These are phyloP conservation scores for Coelopa pilipes DNA, from an alignment of 2,888 invertebrate species.

Conservation along the genomic window DNA sequence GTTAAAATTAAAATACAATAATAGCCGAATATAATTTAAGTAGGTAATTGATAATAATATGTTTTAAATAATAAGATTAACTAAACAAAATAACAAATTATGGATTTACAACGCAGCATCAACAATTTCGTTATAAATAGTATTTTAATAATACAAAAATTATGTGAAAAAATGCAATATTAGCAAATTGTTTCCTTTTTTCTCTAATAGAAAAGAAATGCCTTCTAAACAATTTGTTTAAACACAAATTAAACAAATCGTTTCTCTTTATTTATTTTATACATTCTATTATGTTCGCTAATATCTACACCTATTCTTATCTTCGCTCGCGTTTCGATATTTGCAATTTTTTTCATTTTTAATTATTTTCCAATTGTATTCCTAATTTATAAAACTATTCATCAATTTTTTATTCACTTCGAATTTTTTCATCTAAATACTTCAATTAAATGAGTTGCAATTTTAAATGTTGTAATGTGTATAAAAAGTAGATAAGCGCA, in stretches of 20 bases:
- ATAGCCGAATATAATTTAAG: not conserved
- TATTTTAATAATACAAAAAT: conserved; percentile 31
- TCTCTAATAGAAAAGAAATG: conserved; percentile 32
- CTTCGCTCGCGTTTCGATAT: conserved; percentile 16
- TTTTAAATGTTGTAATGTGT: not conserved
- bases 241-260: conserved; percentile 21
- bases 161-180: conserved; percentile 35
- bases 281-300: conserved; percentile 34
- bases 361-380: not conserved
- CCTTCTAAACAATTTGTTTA: conserved; percentile 22
- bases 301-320: conserved; percentile 35
- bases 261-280: conserved; percentile 22
- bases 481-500: not conserved
- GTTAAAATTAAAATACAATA: conserved; percentile 20
- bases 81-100: conserved; percentile 25
- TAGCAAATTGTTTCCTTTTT: conserved; percentile 30
- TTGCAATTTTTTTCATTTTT: conserved; percentile 13
- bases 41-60: not conserved
- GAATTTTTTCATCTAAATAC: conserved; percentile 37
- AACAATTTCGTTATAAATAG: conserved; percentile 24
- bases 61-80: conserved; percentile 31
- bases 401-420: conserved; percentile 19
- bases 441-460: not conserved
- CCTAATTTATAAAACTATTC: conserved; percentile 6
- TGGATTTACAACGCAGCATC: conserved; percentile 21